Evolutionary conservation across 2,888 invertebrate genomes (phyloP).

Genomic region (Anoplius nigerrimus): DNA sequence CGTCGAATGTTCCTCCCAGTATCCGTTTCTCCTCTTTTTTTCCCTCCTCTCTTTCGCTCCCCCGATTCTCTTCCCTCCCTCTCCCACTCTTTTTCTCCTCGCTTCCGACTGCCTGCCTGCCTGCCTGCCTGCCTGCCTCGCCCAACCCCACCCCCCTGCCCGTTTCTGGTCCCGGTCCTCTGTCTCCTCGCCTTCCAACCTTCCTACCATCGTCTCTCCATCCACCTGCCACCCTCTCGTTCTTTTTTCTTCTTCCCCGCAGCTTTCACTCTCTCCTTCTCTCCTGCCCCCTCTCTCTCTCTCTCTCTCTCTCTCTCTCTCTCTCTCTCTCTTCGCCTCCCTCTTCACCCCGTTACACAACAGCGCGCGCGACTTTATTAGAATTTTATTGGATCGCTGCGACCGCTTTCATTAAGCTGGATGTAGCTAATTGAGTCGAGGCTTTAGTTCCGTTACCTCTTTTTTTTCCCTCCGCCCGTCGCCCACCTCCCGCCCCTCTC

Average conservation of each 20-base stretch:
- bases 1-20: slow-evolving; percentile 39
- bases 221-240: slow-evolving; percentile 13
- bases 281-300: slow-evolving; percentile 12
- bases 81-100: background rate
- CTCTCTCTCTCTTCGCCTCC: slow-evolving; percentile 16
- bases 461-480: slow-evolving; percentile 22
- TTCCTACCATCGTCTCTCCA: slow-evolving; percentile 26
- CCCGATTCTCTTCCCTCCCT: slow-evolving; percentile 20
- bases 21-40: slow-evolving; percentile 19
- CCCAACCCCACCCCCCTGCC: background rate
- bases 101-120: background rate
- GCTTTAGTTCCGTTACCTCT: slow-evolving; percentile 48
- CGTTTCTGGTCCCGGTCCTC: background rate
- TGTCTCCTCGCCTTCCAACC: slow-evolving; percentile 23
- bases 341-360: slow-evolving; percentile 35
- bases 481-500: background rate
- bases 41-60: slow-evolving; percentile 16
- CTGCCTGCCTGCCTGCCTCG: background rate
- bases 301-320: slow-evolving; percentile 9
- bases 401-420: slow-evolving; percentile 63
- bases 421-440: slow-evolving; percentile 64
- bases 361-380: slow-evolving; percentile 58
- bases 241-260: slow-evolving; percentile 8
- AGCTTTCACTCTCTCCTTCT: slow-evolving; percentile 8
- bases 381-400: slow-evolving; percentile 63